A percentile compares a stretch with the other conserved stretches of the same genome.
phyloP scores from a whole-genome alignment of 1,140 invertebrate species.

The Drosophila parvula region DNA sequence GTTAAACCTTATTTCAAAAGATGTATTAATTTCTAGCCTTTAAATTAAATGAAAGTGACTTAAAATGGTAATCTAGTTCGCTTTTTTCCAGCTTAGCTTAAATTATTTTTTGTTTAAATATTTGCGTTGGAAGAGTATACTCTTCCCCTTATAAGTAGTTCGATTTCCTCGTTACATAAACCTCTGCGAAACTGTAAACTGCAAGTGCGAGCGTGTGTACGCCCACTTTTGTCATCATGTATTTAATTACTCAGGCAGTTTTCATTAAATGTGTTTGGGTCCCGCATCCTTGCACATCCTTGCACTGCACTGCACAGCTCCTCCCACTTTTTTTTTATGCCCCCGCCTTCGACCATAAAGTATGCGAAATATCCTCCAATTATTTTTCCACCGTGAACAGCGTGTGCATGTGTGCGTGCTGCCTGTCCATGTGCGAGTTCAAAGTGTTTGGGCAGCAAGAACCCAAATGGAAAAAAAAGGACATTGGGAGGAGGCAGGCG shows the following conservation, averaged over 20 bases:
- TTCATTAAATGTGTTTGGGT: constrained; percentile 71
- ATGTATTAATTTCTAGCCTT: too few species aligned
- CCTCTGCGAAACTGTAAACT: constrained; percentile 1
- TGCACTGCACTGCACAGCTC: constrained; percentile 1
- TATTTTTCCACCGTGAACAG: constrained; percentile 64
- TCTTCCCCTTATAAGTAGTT: not conserved
- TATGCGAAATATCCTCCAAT: constrained; percentile 77
- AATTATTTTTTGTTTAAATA: not conserved
- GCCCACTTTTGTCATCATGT: constrained; percentile 71
- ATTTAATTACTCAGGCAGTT: constrained; percentile 80
- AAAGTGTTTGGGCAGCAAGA: constrained; percentile 63
- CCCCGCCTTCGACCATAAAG: constrained; percentile 57
- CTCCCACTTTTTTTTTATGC: not conserved
- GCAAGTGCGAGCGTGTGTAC: constrained; percentile 10
- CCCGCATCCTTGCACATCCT: constrained; percentile 37
- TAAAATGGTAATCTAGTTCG: not conserved
- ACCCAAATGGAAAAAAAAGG: not conserved
- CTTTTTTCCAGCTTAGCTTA: too few species aligned
- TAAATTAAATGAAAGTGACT: not conserved
- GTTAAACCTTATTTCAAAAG: too few species aligned
- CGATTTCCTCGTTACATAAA: not conserved
- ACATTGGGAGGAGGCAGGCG: constrained; percentile 9
- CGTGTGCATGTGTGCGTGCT: constrained; percentile 17
- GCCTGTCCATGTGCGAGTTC: constrained; percentile 58
- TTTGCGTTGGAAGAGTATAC: not conserved